Percentiles rank a stretch among this genome's conserved stretches.
phyloP scores from a whole-genome alignment of 2,888 invertebrate genomes.

The Callyntrura guangdongensis region DNA sequence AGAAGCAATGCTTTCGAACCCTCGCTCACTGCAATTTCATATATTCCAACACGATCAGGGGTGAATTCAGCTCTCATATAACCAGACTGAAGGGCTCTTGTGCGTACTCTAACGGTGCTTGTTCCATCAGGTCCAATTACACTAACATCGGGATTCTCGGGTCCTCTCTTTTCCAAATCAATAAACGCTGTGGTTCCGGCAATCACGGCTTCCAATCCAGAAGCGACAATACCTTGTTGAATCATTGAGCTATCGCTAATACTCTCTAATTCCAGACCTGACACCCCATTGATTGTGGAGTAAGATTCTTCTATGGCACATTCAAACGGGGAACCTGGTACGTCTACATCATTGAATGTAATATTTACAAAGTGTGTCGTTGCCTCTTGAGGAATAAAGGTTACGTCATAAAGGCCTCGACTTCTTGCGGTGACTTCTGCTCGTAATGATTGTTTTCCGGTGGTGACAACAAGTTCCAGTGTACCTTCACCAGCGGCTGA shows the following conservation, averaged over 20 bases:
- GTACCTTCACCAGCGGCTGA: conserved; percentile 98
- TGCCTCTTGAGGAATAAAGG: conserved; percentile 95
- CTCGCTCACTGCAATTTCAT: conserved; percentile 90
- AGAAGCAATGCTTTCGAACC: conserved; percentile 89
- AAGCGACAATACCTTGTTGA: conserved; percentile 81
- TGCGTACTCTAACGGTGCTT: conserved; percentile 80
- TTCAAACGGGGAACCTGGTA: conserved; percentile 93
- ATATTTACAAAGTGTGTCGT: conserved; percentile 97
- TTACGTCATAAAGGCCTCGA: conserved; percentile 96
- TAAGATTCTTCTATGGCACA: conserved; percentile 87
- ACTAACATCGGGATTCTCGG: conserved; percentile 87
- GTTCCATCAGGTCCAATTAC: conserved; percentile 88
- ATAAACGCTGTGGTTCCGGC: conserved; percentile 86
- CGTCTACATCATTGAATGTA: conserved; percentile 90
- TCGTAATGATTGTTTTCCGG: conserved; percentile 95
- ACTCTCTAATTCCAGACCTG: conserved; percentile 82
- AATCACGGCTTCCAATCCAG: conserved; percentile 86
- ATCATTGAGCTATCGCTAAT: conserved; percentile 83
- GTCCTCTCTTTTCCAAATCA: conserved; percentile 87
- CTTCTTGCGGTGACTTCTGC: conserved; percentile 96
- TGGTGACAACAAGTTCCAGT: conserved; percentile 95
- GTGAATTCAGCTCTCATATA: conserved; percentile 91
- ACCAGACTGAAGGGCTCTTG: conserved; percentile 85
- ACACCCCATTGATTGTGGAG: conserved; percentile 84
- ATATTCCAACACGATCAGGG: conserved; percentile 91